phyloP scores from a whole-genome alignment of 2,113 vertebrate species.

The Varanus salvator region DNA sequence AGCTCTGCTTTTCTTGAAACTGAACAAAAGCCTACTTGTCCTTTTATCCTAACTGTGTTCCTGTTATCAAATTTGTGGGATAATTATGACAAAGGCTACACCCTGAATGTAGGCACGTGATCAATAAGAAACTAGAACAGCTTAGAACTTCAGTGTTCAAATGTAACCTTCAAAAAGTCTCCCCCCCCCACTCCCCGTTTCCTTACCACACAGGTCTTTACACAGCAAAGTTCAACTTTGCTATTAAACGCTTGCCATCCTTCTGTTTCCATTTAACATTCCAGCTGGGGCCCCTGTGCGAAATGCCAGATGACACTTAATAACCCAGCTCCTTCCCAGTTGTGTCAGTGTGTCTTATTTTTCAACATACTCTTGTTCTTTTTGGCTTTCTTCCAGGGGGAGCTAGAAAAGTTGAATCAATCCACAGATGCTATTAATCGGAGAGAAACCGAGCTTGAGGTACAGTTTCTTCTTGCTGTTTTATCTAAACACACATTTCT shows the following conservation, averaged over 20 bases:
- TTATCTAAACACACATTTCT: background rate
- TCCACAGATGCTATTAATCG: constrained; percentile 97
- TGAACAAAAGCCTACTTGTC: background rate
- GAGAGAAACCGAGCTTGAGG: constrained; percentile 96
- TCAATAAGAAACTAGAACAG: background rate
- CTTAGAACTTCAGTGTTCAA: constrained; percentile 23
- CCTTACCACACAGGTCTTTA: background rate
- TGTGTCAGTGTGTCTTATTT: background rate
- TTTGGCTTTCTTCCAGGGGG: constrained; percentile 83
- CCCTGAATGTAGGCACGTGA: background rate
- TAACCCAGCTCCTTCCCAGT: constrained; percentile 29
- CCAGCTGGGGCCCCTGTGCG: background rate
- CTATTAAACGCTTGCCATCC: constrained; percentile 23
- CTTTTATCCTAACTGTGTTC: background rate
- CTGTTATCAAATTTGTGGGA: background rate
- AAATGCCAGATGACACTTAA: constrained; percentile 33
- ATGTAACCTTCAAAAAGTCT: background rate
- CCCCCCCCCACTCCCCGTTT: background rate
- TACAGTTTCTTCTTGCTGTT: constrained; percentile 62
- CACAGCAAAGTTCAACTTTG: background rate
- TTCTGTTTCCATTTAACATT: constrained; percentile 46
- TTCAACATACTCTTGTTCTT: constrained; percentile 24
- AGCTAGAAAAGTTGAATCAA: constrained; percentile 97
- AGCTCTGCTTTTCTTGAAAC: too few relatives aligned
- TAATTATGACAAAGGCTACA: background rate